These are phyloP conservation scores for Drosophila atripex DNA, from an alignment of 2,888 invertebrate genomes.

Conservation along the genomic window DNA sequence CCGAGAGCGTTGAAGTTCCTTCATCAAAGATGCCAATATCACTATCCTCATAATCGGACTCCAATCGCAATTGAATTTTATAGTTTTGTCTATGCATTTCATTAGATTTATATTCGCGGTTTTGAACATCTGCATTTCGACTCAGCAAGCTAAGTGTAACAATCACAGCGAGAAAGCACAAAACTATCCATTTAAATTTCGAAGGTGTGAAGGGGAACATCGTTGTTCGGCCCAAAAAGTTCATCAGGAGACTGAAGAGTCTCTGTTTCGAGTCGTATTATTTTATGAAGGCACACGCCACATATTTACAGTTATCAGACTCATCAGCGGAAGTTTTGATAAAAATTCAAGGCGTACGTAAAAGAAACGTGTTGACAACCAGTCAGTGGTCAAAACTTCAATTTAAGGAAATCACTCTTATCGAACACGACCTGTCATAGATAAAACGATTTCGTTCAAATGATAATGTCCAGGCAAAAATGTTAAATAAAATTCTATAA, in stretches of 20 bases:
- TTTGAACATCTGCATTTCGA: background rate
- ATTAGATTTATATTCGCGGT: background rate
- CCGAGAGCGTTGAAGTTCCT: background rate
- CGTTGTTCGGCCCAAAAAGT: background rate
- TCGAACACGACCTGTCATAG: background rate
- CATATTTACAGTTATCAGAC: background rate
- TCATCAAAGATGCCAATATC: background rate
- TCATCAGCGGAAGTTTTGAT: background rate
- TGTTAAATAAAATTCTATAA: too few relatives aligned
- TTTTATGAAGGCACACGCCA: background rate
- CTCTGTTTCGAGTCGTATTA: background rate
- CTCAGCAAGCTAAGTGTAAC: background rate
- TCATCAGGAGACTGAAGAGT: background rate
- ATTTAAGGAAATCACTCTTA: background rate
- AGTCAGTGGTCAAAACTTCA: background rate
- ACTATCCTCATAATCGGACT: background rate
- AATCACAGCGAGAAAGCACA: background rate
- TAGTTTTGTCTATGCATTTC: background rate
- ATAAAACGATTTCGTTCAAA: too few relatives aligned
- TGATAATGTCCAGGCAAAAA: too few relatives aligned
- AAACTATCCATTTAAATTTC: background rate
- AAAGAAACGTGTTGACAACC: background rate
- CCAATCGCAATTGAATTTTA: background rate
- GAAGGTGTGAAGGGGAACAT: background rate
- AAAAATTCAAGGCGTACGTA: background rate